Conservation (phyloP, 2,797 vertebrate genomes). For the Bradypodion pumilum region DNA sequence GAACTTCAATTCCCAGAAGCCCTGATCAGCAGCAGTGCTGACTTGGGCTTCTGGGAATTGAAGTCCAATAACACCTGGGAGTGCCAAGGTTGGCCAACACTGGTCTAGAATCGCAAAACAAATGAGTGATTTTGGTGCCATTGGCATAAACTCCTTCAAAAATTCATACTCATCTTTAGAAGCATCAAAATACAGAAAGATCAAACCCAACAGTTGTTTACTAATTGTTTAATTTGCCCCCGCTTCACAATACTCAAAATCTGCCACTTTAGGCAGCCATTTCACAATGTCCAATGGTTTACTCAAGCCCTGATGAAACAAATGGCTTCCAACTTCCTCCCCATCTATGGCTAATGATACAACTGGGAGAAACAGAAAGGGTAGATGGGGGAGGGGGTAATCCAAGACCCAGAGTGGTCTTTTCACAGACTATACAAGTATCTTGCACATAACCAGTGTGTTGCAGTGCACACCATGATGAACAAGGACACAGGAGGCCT, state of each 20-base stretch:
- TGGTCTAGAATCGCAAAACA: background rate
- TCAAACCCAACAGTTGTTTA: background rate
- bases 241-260: background rate
- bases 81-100: too few relatives aligned
- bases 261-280: background rate
- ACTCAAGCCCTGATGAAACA: background rate
- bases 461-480: too few relatives aligned
- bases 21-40: too few relatives aligned
- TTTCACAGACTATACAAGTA: background rate
- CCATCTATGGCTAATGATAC: background rate
- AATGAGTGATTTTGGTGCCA: background rate
- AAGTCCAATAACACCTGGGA: too few relatives aligned
- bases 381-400: too few relatives aligned
- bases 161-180: background rate
- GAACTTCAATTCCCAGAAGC: too few relatives aligned
- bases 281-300: too few relatives aligned
- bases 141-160: background rate
- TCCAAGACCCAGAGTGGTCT: background rate
- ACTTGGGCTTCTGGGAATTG: too few relatives aligned
- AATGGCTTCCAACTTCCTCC: background rate
- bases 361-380: background rate
- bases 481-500: too few relatives aligned
- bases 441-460: too few relatives aligned
- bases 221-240: background rate
- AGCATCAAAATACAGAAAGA: background rate